Percentiles rank a stretch among this genome's conserved stretches.
Evolutionary conservation across 2,797 vertebrate species (phyloP).

Genomic region (Vespertilio murinus): DNA sequence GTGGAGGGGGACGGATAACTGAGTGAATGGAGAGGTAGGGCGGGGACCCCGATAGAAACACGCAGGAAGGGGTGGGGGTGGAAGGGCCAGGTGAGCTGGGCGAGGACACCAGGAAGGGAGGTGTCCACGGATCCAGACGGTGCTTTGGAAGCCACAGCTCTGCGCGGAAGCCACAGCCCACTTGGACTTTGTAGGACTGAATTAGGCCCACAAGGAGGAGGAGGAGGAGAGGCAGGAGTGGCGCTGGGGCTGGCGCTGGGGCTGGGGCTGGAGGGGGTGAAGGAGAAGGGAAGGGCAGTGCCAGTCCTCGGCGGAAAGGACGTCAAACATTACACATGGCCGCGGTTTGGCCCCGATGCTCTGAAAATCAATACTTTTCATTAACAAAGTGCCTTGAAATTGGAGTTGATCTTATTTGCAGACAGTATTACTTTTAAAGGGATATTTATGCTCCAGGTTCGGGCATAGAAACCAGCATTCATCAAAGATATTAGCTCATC

Average conservation of each 20-base stretch:
- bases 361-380: slow-evolving; percentile 78
- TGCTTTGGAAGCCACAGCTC: fast-evolving
- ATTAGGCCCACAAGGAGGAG: not conserved
- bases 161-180: not conserved
- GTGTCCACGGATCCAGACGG: fast-evolving
- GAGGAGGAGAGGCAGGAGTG: fast-evolving
- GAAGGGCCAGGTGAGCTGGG: not conserved
- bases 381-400: slow-evolving; percentile 77
- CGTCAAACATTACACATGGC: not conserved
- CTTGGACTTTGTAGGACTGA: fast-evolving
- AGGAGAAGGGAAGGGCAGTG: not conserved
- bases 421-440: slow-evolving; percentile 61
- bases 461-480: slow-evolving; percentile 55
- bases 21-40: not conserved
- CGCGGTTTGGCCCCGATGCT: slow-evolving; percentile 12
- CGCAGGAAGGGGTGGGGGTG: fast-evolving
- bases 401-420: slow-evolving; percentile 74
- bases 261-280: too few relatives aligned
- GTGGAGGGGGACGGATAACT: not conserved
- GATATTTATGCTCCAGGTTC: slow-evolving; percentile 71
- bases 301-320: not conserved
- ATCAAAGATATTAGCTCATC: slow-evolving; percentile 75
- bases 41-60: fast-evolving
- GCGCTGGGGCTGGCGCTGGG: not conserved
- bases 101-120: not conserved